These are phyloP conservation scores for Opisthograptis luteolata DNA, from an alignment of 2,888 invertebrate species.

Conservation along the genomic window DNA sequence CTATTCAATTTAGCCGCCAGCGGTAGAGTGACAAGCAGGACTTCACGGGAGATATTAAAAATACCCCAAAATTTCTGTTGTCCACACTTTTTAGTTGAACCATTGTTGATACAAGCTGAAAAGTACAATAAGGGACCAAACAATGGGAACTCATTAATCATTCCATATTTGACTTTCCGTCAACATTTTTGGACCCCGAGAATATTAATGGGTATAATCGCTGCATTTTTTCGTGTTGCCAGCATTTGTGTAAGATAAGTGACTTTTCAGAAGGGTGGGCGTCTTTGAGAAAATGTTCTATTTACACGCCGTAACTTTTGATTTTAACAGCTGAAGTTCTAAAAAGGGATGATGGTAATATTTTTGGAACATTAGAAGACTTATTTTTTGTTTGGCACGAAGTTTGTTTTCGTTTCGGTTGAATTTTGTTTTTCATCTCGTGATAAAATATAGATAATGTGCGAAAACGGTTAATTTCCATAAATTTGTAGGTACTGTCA, in stretches of 20 bases:
- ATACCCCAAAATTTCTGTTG: slow-evolving; percentile 51
- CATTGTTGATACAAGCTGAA: slow-evolving; percentile 47
- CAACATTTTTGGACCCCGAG: slow-evolving; percentile 45
- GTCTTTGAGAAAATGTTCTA: slow-evolving; percentile 16
- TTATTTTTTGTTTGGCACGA: not conserved
- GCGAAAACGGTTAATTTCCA: too few species aligned
- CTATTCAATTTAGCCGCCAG: slow-evolving; percentile 58
- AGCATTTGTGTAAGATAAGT: slow-evolving; percentile 20
- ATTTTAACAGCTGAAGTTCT: slow-evolving; percentile 7
- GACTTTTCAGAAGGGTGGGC: not conserved
- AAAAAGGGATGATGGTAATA: not conserved
- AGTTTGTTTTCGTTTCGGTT: not conserved
- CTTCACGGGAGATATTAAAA: slow-evolving; percentile 64
- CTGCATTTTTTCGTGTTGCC: slow-evolving; percentile 29
- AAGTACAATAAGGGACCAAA: slow-evolving; percentile 61
- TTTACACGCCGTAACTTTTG: slow-evolving; percentile 12
- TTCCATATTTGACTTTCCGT: slow-evolving; percentile 65
- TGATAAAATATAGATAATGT: too few species aligned
- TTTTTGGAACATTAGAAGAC: slow-evolving; percentile 7
- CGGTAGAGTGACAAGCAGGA: slow-evolving; percentile 53
- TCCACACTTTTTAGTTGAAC: slow-evolving; percentile 55
- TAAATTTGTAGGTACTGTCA: too few species aligned
- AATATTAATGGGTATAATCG: slow-evolving; percentile 38
- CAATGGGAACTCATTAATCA: slow-evolving; percentile 66
- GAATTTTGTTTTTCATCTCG: too few species aligned